Conservation (phyloP, 2,797 vertebrate genomes). For the Balearica regulorum region DNA sequence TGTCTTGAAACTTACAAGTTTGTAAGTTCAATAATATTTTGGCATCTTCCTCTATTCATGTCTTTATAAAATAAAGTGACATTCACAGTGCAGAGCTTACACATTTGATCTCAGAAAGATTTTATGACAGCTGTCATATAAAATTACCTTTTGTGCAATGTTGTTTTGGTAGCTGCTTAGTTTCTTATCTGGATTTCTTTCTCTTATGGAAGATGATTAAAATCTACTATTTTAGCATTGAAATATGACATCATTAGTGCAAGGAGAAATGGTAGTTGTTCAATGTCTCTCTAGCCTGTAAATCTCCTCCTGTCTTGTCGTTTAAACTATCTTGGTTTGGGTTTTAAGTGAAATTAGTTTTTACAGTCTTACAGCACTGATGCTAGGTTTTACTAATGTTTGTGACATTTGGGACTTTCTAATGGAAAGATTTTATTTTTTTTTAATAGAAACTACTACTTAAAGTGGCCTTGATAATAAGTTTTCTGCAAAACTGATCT, state of each 20-base stretch:
- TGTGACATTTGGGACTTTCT: background rate
- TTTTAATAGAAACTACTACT: background rate
- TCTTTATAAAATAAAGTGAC: background rate
- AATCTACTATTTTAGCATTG: background rate
- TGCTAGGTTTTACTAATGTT: background rate
- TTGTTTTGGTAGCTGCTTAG: background rate
- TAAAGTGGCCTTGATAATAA: background rate
- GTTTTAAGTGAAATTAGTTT: background rate
- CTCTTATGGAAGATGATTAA: background rate
- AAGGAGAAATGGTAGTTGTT: background rate
- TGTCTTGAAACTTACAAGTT: background rate
- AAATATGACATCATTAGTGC: background rate
- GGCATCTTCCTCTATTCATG: background rate
- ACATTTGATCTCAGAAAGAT: background rate
- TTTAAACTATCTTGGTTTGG: background rate
- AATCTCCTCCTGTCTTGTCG: background rate
- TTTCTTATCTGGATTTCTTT: background rate
- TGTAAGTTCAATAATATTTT: background rate
- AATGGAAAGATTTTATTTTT: background rate
- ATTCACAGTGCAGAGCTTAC: background rate
- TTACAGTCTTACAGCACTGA: background rate
- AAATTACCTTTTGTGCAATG: background rate
- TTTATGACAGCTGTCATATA: background rate
- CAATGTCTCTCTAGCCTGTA: background rate
- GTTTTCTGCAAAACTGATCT: background rate